phyloP scores from a whole-genome alignment of 2,113 vertebrate species.

The Chionodraco myersi region DNA sequence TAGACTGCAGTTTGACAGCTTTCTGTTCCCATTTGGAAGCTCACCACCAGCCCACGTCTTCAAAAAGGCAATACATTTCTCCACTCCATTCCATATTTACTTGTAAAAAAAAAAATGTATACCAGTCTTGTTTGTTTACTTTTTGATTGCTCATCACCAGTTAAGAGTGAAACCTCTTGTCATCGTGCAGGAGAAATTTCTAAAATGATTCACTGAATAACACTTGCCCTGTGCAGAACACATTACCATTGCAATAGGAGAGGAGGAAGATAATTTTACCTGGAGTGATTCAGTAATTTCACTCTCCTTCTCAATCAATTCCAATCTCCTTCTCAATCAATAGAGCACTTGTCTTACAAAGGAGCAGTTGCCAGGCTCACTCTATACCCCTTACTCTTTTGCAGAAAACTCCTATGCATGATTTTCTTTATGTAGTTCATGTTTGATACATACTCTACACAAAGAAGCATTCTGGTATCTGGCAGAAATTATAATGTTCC shows the following conservation, averaged over 20 bases:
- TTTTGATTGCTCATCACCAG: neutral
- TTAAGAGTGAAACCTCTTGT: neutral
- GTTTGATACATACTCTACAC: slow-evolving; percentile 11
- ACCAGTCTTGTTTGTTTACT: too few relatives aligned
- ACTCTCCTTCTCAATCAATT: slow-evolving; percentile 58
- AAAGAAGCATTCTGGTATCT: slow-evolving; percentile 1
- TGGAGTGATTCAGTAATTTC: slow-evolving; percentile 63
- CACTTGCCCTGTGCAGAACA: slow-evolving; percentile 14
- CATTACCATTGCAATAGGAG: slow-evolving; percentile 31
- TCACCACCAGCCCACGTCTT: neutral
- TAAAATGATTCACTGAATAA: slow-evolving; percentile 9
- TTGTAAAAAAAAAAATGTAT: neutral
- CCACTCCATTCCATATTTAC: neutral
- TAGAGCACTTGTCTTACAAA: slow-evolving; percentile 42
- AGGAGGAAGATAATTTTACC: slow-evolving; percentile 31
- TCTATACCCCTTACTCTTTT: slow-evolving; percentile 11
- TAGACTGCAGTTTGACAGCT: neutral
- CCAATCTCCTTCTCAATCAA: slow-evolving; percentile 64
- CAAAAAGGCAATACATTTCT: neutral
- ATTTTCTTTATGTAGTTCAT: slow-evolving; percentile 22
- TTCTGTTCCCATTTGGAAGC: neutral
- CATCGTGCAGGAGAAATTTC: neutral
- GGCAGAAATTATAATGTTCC: neutral
- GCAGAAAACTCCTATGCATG: slow-evolving; percentile 8
- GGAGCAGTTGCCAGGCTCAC: slow-evolving; percentile 10